Conservation (phyloP, 1,140 invertebrate genomes). For the Aphaenogaster ashmeadi region DNA sequence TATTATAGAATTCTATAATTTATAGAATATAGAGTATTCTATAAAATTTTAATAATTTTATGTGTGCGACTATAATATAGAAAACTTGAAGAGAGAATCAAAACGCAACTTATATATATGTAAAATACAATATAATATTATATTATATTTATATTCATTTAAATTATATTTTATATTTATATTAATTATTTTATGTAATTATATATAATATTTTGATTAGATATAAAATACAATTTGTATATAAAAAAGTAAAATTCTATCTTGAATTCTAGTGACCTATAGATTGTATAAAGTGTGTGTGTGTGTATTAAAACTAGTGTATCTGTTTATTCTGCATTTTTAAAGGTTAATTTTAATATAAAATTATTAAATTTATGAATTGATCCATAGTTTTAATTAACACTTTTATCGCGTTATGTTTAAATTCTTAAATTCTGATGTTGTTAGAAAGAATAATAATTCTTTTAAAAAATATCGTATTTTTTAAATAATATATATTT, state of each 20-base stretch:
- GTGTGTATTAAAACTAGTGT: too few species aligned
- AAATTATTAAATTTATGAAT: neutral
- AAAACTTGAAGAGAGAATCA: neutral
- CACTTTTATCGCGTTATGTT: neutral
- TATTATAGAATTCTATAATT: neutral
- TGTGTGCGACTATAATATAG: neutral
- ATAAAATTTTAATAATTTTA: neutral
- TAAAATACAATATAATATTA: neutral
- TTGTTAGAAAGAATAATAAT: neutral
- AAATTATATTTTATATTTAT: neutral
- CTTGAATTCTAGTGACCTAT: neutral
- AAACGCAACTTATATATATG: neutral
- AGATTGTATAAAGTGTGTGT: too few species aligned
- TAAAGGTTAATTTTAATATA: neutral
- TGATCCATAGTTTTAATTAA: neutral
- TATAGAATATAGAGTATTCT: too few species aligned
- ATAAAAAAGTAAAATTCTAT: neutral
- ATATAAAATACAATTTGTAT: neutral
- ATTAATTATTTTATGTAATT: neutral
- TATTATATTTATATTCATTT: neutral
- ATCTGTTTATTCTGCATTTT: neutral
- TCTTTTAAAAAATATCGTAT: neutral
- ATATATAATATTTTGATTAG: neutral
- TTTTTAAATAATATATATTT: neutral
- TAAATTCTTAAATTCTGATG: neutral